A percentile compares a stretch with the other conserved stretches of the same genome.
phyloP scores from a whole-genome alignment of 2,113 vertebrate species.

The Tyrannus savana region DNA sequence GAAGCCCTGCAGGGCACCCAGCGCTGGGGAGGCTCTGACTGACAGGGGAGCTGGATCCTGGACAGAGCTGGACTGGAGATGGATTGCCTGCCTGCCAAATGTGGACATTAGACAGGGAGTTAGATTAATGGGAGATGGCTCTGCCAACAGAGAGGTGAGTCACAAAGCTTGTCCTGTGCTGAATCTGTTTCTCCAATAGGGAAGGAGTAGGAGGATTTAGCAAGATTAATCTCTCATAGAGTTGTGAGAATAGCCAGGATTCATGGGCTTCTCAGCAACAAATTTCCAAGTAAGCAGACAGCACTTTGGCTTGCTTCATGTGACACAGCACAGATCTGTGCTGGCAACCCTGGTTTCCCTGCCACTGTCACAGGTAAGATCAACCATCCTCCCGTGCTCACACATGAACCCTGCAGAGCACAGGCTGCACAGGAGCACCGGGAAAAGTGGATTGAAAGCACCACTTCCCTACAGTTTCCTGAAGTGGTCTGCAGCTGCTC shows the following conservation, averaged over 20 bases:
- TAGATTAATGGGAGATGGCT: slow-evolving; percentile 67
- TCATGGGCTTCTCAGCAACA: slow-evolving; percentile 12
- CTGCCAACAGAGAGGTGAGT: slow-evolving; percentile 61
- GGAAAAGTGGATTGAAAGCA: not conserved
- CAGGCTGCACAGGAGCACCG: not conserved
- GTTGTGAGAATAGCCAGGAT: slow-evolving; percentile 43
- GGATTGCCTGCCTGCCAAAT: slow-evolving; percentile 56
- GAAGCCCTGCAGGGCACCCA: not conserved
- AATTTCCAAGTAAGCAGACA: slow-evolving; percentile 15
- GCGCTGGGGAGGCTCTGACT: not conserved
- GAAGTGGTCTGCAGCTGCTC: not conserved
- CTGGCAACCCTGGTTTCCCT: not conserved
- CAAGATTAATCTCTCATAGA: slow-evolving; percentile 36
- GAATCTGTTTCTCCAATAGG: slow-evolving; percentile 46
- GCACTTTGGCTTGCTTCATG: not conserved
- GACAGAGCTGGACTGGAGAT: slow-evolving; percentile 33
- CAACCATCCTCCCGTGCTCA: not conserved
- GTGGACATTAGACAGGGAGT: slow-evolving; percentile 45
- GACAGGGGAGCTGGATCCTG: slow-evolving; percentile 26
- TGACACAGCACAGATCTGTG: not conserved
- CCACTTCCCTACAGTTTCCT: not conserved
- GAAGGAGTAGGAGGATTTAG: slow-evolving; percentile 50
- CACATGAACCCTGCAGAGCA: not conserved
- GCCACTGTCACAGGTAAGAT: not conserved
- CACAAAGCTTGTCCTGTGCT: slow-evolving; percentile 59